phyloP scores from a whole-genome alignment of 2,888 invertebrate species.

The Opisthograptis luteolata region DNA sequence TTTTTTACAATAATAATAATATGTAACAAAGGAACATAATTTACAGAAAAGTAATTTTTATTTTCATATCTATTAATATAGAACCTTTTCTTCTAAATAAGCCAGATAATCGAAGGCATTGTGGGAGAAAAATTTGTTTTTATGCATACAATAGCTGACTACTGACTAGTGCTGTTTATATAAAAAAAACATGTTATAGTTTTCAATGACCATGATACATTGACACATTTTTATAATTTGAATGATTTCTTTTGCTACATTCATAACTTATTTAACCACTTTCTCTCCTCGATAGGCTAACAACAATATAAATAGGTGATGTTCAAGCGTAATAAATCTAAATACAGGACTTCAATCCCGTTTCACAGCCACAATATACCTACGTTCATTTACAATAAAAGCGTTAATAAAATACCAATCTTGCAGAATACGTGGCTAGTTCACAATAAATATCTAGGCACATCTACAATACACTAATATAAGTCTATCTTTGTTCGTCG shows the following conservation, averaged over 20 bases:
- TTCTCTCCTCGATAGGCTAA: slow-evolving; percentile 45
- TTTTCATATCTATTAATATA: too few relatives aligned
- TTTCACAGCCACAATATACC: slow-evolving; percentile 82
- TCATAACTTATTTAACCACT: slow-evolving; percentile 29
- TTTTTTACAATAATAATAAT: slow-evolving; percentile 21
- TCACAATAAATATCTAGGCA: slow-evolving; percentile 60
- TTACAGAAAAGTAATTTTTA: too few relatives aligned
- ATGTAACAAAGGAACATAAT: slow-evolving; percentile 34
- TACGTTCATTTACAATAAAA: slow-evolving; percentile 73
- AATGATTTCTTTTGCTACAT: slow-evolving; percentile 17
- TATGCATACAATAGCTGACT: slow-evolving; percentile 31
- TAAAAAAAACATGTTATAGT: not conserved
- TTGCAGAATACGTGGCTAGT: slow-evolving; percentile 61
- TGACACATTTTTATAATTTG: slow-evolving; percentile 20
- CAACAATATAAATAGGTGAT: slow-evolving; percentile 74
- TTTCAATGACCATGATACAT: slow-evolving; percentile 11
- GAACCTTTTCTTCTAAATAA: too few relatives aligned
- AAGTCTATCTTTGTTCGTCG: slow-evolving; percentile 63
- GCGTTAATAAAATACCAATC: slow-evolving; percentile 74
- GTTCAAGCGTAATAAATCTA: slow-evolving; percentile 75
- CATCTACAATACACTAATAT: slow-evolving; percentile 54
- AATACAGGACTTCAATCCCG: slow-evolving; percentile 66
- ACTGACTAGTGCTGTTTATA: slow-evolving; percentile 39
- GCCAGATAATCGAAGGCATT: not conserved
- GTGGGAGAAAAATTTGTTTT: not conserved